These are phyloP conservation scores for Sorex maritimensis DNA, from an alignment of 2,797 vertebrate genomes.

Conservation along the genomic window DNA sequence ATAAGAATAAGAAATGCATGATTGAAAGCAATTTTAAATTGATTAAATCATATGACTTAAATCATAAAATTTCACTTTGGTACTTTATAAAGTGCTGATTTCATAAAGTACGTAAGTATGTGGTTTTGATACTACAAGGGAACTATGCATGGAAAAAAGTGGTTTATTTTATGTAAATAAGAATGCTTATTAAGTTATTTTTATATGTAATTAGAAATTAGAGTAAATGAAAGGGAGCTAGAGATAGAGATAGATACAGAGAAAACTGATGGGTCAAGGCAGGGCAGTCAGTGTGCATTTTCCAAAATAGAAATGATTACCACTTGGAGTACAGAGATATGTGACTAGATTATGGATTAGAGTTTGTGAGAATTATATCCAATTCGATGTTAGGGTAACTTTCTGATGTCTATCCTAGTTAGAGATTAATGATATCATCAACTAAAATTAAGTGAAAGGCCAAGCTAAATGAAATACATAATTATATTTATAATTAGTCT, in stretches of 20 bases:
- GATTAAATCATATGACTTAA: constrained; percentile 16
- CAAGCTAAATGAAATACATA: constrained; percentile 40
- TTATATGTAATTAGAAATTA: not conserved
- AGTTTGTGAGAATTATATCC: not conserved
- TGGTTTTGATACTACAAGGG: not conserved
- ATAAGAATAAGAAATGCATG: not conserved
- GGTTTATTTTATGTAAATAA: not conserved
- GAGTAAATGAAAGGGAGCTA: not conserved
- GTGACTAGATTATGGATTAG: not conserved
- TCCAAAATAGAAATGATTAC: constrained; percentile 14
- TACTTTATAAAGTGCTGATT: constrained; percentile 11
- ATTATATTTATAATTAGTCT: constrained; percentile 31
- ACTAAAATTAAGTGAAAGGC: not conserved
- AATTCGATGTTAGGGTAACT: not conserved
- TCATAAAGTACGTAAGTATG: not conserved
- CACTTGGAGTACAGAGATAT: not conserved
- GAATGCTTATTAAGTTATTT: not conserved
- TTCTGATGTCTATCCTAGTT: not conserved
- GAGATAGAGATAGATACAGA: not conserved
- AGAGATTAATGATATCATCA: not conserved
- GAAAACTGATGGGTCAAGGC: not conserved
- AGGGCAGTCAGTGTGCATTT: not conserved
- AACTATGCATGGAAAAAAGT: not conserved
- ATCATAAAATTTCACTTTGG: not conserved
- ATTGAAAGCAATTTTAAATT: not conserved